phyloP scores from a whole-genome alignment of 2,113 vertebrate species.

The Callipepla californica region DNA sequence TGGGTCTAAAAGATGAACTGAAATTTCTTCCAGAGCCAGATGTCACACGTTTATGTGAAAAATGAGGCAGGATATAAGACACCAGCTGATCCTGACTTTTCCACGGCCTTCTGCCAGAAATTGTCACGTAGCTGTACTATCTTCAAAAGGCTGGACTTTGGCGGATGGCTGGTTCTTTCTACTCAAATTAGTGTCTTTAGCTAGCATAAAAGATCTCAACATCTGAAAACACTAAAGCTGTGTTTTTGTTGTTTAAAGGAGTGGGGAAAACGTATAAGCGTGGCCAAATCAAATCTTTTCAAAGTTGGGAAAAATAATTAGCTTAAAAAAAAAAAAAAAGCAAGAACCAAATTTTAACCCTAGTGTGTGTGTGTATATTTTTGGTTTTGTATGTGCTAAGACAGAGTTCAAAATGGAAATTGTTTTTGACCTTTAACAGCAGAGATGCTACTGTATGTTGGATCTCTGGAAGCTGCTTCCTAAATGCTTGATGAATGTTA shows the following conservation, averaged over 20 bases:
- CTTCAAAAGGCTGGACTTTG: constrained; percentile 67
- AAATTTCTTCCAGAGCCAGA: constrained; percentile 35
- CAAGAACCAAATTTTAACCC: constrained; percentile 32
- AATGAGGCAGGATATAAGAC: constrained; percentile 65
- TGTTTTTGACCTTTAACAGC: constrained; percentile 45
- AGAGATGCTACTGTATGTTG: constrained; percentile 42
- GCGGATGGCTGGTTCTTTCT: constrained; percentile 56
- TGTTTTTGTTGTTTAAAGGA: constrained; percentile 53
- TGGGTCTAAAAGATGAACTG: constrained; percentile 15
- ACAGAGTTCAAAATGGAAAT: constrained; percentile 28
- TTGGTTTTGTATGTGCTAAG: not conserved
- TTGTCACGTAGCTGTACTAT: constrained; percentile 66
- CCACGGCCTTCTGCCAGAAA: constrained; percentile 40
- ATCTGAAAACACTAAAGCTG: constrained; percentile 67
- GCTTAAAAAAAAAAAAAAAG: not conserved
- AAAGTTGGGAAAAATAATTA: constrained; percentile 45
- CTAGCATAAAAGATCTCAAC: constrained; percentile 45
- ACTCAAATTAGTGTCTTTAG: constrained; percentile 44
- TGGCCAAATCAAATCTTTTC: constrained; percentile 45
- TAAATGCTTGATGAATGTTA: constrained; percentile 72
- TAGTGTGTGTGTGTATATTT: not conserved
- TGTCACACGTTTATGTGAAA: constrained; percentile 36
- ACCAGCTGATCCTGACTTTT: constrained; percentile 43
- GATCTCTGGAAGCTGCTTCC: constrained; percentile 55
- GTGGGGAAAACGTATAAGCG: not conserved